Percentiles rank a stretch among this genome's conserved stretches.
These are phyloP conservation scores for Montipora sp. DNA, from an alignment of 64 coral and sea anemone genomes.

Conservation along the genomic window DNA sequence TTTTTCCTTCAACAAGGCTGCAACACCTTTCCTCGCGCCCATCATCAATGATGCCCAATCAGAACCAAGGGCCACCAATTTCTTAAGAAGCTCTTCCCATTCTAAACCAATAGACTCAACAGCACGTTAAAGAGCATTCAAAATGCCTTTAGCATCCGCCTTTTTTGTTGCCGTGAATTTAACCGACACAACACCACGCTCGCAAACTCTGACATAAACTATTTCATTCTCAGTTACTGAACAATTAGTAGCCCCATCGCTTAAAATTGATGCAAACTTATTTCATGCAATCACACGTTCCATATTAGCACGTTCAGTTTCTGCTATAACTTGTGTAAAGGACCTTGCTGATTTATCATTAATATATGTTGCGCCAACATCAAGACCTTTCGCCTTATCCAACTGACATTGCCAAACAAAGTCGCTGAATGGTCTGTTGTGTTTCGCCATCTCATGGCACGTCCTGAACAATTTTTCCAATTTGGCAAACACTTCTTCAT, in stretches of 20 bases:
- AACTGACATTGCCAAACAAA: too few relatives aligned
- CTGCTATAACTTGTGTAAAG: too few relatives aligned
- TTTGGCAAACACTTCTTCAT: too few relatives aligned
- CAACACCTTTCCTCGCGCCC: slow-evolving; percentile 12
- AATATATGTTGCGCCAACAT: too few relatives aligned
- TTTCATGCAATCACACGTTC: too few relatives aligned
- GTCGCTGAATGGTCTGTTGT: too few relatives aligned
- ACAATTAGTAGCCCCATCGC: neutral
- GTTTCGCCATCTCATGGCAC: too few relatives aligned
- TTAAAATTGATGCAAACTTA: too few relatives aligned
- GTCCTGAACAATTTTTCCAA: too few relatives aligned
- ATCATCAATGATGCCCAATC: slow-evolving; percentile 27
- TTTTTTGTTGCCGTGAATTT: slow-evolving; percentile 46
- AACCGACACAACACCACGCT: slow-evolving; percentile 18
- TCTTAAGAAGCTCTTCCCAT: slow-evolving; percentile 39
- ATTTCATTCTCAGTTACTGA: slow-evolving; percentile 41
- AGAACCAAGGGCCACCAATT: slow-evolving; percentile 10
- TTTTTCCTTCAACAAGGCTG: neutral
- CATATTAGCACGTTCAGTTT: too few relatives aligned
- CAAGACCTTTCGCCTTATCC: too few relatives aligned
- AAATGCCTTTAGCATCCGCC: slow-evolving; percentile 34
- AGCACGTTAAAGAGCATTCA: slow-evolving; percentile 32
- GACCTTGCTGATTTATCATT: too few relatives aligned
- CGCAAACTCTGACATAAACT: slow-evolving; percentile 36
- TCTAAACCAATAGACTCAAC: slow-evolving; percentile 25